Evolutionary conservation across 2,797 vertebrate genomes (phyloP).

Genomic region (Danio aesculapii): DNA sequence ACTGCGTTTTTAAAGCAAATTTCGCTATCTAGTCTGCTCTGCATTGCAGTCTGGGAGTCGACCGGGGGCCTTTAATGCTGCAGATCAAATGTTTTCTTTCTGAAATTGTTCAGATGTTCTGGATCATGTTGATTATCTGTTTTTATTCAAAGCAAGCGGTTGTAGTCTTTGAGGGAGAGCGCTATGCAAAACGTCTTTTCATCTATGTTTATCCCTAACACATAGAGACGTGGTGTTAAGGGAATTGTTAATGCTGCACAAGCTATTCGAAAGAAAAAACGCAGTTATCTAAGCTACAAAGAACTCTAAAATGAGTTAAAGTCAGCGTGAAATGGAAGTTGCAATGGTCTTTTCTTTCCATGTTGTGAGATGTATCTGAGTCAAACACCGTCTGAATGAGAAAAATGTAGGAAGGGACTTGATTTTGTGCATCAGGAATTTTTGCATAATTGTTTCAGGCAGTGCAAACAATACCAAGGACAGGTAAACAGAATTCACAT

Average conservation of each 20-base stretch:
- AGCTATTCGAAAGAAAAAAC: background rate
- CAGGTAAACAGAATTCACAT: too few relatives aligned
- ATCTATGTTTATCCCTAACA: background rate
- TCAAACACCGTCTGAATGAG: too few relatives aligned
- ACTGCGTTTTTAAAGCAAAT: slow-evolving; percentile 24
- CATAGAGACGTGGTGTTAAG: background rate
- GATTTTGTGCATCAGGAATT: background rate
- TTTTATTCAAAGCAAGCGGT: slow-evolving; percentile 1
- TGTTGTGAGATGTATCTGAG: background rate
- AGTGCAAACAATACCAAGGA: too few relatives aligned
- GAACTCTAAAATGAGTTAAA: background rate
- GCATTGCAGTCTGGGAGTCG: slow-evolving; percentile 7
- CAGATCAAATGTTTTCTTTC: background rate
- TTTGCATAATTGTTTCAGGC: background rate
- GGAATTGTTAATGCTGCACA: background rate
- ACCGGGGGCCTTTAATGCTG: background rate
- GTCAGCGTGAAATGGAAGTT: background rate
- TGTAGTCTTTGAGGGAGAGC: slow-evolving; percentile 14
- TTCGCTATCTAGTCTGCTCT: slow-evolving; percentile 27
- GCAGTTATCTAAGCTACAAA: background rate
- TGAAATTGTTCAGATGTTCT: background rate
- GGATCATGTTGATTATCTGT: slow-evolving; percentile 27
- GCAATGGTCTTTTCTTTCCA: background rate
- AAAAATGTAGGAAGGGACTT: background rate
- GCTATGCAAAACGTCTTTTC: background rate